A percentile compares a stretch with the other conserved stretches of the same genome.
phyloP scores from a whole-genome alignment of 2,113 vertebrate genomes.

The Pygoscelis antarcticus region DNA sequence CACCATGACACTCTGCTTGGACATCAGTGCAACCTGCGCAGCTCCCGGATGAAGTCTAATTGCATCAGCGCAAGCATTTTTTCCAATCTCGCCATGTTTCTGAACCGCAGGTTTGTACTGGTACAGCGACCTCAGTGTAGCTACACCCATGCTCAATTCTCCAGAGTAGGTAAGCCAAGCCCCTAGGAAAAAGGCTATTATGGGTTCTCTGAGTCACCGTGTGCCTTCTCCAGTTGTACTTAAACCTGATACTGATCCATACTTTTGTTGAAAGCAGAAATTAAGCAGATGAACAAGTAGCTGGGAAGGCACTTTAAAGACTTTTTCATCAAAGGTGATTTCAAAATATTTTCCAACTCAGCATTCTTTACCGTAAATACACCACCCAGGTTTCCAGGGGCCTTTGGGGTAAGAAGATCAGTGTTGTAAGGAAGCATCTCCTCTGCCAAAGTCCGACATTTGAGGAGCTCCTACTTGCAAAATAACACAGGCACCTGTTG shows the following conservation, averaged over 20 bases:
- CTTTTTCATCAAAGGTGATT: conserved; percentile 34
- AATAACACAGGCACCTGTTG: conserved; percentile 63
- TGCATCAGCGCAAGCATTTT: neutral
- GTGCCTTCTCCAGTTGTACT: neutral
- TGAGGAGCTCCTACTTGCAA: conserved; percentile 55
- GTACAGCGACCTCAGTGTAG: neutral
- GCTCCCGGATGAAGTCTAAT: neutral
- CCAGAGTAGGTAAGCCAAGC: neutral
- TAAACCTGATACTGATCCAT: conserved; percentile 52
- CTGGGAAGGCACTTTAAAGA: neutral
- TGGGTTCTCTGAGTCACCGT: conserved; percentile 16
- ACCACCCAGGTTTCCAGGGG: conserved; percentile 29
- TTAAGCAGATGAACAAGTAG: neutral
- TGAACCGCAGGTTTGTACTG: neutral
- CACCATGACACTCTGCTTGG: neutral
- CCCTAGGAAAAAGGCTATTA: conserved; percentile 30
- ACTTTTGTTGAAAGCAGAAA: conserved; percentile 24
- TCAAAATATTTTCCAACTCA: neutral
- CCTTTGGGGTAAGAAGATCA: conserved; percentile 19
- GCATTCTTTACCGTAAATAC: conserved; percentile 23
- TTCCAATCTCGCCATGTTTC: neutral
- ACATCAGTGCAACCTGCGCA: neutral
- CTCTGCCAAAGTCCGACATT: conserved; percentile 55
- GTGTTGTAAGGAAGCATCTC: neutral
- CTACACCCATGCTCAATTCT: neutral